phyloP scores from a whole-genome alignment of 2,888 invertebrate species.

The Parelbella ahira region DNA sequence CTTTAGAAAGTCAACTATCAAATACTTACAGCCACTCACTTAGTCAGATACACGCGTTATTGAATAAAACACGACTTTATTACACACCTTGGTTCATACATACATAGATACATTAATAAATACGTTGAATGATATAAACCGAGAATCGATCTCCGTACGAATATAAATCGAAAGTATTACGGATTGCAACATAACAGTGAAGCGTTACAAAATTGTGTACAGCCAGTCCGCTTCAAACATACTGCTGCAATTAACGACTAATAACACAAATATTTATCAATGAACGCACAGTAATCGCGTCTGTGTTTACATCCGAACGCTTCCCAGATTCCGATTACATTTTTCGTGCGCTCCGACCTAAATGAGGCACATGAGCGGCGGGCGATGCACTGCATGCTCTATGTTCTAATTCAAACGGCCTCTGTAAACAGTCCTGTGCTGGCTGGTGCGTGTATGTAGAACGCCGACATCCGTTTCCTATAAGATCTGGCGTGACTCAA shows the following conservation, averaged over 20 bases:
- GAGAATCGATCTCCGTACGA: too few species aligned
- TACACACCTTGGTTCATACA: too few species aligned
- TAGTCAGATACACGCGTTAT: too few species aligned
- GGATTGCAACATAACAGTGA: slow-evolving; percentile 7
- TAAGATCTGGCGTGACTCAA: slow-evolving; percentile 27
- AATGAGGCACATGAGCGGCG: slow-evolving; percentile 38
- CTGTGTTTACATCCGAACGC: slow-evolving; percentile 32
- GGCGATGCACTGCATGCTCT: slow-evolving; percentile 49
- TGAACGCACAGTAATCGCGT: slow-evolving; percentile 26
- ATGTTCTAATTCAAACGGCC: slow-evolving; percentile 55
- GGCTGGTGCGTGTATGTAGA: slow-evolving; percentile 43
- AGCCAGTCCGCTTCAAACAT: neutral
- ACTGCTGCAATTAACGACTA: slow-evolving; percentile 16
- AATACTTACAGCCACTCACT: too few species aligned
- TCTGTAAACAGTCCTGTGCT: slow-evolving; percentile 58
- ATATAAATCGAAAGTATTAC: too few species aligned
- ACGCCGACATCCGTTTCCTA: slow-evolving; percentile 48
- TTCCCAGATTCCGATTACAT: slow-evolving; percentile 36
- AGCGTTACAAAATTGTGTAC: too few species aligned
- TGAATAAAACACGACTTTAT: too few species aligned
- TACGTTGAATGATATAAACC: too few species aligned
- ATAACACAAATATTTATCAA: slow-evolving; percentile 29
- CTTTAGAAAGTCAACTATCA: slow-evolving; percentile 21
- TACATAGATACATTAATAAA: too few species aligned
- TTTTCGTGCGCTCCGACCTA: slow-evolving; percentile 37